phyloP scores from a whole-genome alignment of 2,797 vertebrate species.

The Echeneis naucrates region DNA sequence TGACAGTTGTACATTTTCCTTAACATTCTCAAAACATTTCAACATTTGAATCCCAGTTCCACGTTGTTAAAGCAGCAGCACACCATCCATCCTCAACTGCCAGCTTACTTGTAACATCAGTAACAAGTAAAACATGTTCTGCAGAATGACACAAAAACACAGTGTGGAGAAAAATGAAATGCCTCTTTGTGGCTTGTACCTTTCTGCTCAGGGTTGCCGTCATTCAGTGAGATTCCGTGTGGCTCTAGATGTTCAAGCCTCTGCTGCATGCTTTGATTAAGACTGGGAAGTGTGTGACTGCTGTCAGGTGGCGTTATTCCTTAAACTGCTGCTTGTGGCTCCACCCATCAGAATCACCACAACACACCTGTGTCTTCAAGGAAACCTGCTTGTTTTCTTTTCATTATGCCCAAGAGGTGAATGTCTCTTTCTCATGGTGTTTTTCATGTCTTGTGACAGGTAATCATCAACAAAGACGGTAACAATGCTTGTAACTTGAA shows the following conservation, averaged over 20 bases:
- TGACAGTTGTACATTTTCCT: neutral
- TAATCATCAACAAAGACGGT: no score
- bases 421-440: neutral
- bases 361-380: conserved; percentile 18
- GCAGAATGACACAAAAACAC: neutral
- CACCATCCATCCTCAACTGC: neutral
- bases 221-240: neutral
- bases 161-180: neutral
- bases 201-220: conserved; percentile 10
- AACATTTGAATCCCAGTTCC: no score
- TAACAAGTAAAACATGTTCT: neutral
- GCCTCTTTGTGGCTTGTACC: conserved; percentile 22
- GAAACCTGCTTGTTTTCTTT: neutral
- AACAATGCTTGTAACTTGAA: neutral
- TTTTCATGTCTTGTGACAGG: neutral
- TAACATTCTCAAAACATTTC: no score
- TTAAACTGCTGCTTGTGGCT: neutral
- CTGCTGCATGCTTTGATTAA: neutral
- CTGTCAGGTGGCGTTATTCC: neutral
- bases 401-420: neutral
- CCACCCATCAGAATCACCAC: conserved; percentile 17
- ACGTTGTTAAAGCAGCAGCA: neutral
- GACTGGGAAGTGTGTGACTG: neutral
- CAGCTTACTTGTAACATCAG: neutral
- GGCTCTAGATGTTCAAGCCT: neutral